Conservation (phyloP, 2,888 invertebrate species). For the Melanophora roralis region DNA sequence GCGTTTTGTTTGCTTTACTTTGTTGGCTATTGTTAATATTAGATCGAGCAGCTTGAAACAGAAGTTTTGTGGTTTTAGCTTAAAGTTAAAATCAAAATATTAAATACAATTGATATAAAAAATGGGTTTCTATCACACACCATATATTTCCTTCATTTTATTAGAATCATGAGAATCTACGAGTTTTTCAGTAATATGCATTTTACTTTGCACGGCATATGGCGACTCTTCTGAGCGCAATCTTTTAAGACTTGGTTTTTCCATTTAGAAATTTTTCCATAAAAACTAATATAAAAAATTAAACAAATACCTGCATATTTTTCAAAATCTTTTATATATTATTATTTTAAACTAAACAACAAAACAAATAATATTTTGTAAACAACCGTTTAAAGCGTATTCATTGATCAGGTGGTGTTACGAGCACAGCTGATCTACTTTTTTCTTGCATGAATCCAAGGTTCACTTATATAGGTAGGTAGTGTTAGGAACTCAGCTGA, state of each 20-base stretch:
- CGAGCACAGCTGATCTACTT: too few species aligned
- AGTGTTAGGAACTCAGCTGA: too few species aligned
- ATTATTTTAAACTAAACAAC: not conserved
- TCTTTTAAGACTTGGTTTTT: constrained; percentile 52
- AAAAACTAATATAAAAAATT: not conserved
- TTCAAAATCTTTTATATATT: not conserved
- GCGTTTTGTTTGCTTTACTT: too few species aligned
- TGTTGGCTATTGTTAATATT: not conserved
- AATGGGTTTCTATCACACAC: constrained; percentile 56
- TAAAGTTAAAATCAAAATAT: not conserved
- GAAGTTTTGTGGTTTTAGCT: constrained; percentile 69
- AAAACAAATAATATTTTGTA: constrained; percentile 8
- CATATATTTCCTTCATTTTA: constrained; percentile 70
- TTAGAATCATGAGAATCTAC: constrained; percentile 64
- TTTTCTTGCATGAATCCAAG: too few species aligned
- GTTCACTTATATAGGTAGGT: too few species aligned
- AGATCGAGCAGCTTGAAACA: constrained; percentile 67
- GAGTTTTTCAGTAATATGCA: constrained; percentile 68
- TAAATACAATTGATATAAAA: too few species aligned
- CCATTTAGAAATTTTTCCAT: constrained; percentile 25
- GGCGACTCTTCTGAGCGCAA: constrained; percentile 63
- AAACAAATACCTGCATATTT: not conserved
- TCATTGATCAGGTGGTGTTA: too few species aligned
- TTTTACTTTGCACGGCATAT: constrained; percentile 65
- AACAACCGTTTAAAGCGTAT: too few species aligned